Conservation (phyloP, 1,140 invertebrate species). For the Temnothorax longispinosus region DNA sequence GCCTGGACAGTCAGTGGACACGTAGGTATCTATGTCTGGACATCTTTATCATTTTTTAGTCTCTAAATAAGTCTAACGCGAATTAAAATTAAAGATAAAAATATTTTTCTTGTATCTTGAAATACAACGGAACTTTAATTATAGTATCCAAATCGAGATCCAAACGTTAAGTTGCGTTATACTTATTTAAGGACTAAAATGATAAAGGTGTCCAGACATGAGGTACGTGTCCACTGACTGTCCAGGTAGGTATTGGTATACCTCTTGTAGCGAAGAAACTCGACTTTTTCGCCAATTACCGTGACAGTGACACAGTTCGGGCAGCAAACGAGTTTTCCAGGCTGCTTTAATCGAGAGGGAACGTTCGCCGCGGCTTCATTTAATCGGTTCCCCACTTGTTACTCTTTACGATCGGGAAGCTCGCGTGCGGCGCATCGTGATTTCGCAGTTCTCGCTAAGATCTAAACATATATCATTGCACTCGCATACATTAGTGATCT, state of each 20-base stretch:
- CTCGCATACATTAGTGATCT: neutral
- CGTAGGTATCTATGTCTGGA: too few species aligned
- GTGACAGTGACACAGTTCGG: conserved; percentile 56
- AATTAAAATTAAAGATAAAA: too few species aligned
- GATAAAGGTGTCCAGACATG: too few species aligned
- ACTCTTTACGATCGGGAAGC: conserved; percentile 20
- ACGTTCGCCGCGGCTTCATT: conserved; percentile 28
- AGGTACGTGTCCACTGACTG: too few species aligned
- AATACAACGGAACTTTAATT: too few species aligned
- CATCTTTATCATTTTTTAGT: too few species aligned
- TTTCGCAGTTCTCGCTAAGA: conserved; percentile 8
- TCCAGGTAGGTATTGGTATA: neutral
- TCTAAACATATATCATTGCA: neutral
- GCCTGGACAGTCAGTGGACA: too few species aligned
- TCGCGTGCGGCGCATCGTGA: conserved; percentile 27
- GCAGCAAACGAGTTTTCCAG: conserved; percentile 56
- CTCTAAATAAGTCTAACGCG: too few species aligned
- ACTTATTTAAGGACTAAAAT: too few species aligned
- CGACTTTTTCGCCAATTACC: conserved; percentile 51
- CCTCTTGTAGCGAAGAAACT: conserved; percentile 8
- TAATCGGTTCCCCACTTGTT: conserved; percentile 42
- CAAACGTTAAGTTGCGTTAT: too few species aligned
- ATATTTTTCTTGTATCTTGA: too few species aligned
- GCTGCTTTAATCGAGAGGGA: conserved; percentile 53
- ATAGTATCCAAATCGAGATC: too few species aligned